A percentile compares a stretch with the other conserved stretches of the same genome.
Conservation (phyloP, 2,113 vertebrate genomes). For the Thermophis baileyi region DNA sequence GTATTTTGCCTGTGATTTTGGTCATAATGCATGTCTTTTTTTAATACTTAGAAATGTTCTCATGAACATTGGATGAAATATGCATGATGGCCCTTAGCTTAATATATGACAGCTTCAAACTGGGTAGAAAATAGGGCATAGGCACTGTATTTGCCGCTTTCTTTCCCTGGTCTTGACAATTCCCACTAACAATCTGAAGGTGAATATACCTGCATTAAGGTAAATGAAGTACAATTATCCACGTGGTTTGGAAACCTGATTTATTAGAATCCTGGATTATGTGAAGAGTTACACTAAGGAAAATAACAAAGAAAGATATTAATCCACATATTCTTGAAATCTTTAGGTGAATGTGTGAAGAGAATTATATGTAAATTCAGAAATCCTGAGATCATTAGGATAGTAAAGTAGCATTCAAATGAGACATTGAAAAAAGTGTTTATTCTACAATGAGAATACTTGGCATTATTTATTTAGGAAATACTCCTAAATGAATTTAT, state of each 20-base stretch:
- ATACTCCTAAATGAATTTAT: too few species aligned
- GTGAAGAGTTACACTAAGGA: neutral
- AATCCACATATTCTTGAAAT: neutral
- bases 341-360: neutral
- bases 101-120: too few species aligned
- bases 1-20: neutral
- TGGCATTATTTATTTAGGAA: too few species aligned
- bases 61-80: neutral
- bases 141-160: too few species aligned
- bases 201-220: neutral
- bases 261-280: too few species aligned
- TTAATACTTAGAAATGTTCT: neutral
- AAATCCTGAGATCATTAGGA: neutral
- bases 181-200: neutral
- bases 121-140: neutral
- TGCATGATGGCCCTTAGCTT: too few species aligned
- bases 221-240: neutral
- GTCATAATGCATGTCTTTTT: neutral
- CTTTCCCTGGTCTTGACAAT: too few species aligned
- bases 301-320: neutral
- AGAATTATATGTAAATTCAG: neutral
- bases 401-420: neutral
- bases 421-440: neutral
- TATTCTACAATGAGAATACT: neutral
- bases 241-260: neutral